Conservation (phyloP, 2,797 vertebrate genomes). For the Huso huso region DNA sequence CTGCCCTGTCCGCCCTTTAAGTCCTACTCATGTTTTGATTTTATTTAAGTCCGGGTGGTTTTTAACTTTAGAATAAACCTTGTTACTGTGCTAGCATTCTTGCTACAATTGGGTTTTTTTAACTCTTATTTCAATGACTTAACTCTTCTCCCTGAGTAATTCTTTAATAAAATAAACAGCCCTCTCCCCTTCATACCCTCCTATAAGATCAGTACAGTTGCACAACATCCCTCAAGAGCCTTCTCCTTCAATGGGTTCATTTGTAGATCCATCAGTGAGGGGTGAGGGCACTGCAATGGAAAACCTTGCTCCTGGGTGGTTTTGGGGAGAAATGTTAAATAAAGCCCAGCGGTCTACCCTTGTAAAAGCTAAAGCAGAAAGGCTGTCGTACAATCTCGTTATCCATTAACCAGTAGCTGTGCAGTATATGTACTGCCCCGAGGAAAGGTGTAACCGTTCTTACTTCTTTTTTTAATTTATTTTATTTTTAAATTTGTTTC, state of each 20-base stretch:
- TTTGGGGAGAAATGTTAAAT: slow-evolving; percentile 15
- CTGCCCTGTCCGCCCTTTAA: background rate
- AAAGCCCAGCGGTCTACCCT: slow-evolving; percentile 19
- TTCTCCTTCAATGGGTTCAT: too few relatives aligned
- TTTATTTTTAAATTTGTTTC: too few relatives aligned
- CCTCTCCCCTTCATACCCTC: background rate
- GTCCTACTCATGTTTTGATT: background rate
- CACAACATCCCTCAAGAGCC: too few relatives aligned
- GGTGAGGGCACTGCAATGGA: background rate
- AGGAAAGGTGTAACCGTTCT: too few relatives aligned
- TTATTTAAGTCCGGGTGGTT: background rate
- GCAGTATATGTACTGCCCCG: background rate
- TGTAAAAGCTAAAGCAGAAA: slow-evolving; percentile 16
- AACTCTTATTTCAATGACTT: background rate
- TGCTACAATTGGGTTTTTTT: background rate
- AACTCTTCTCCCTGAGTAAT: background rate
- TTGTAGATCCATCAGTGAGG: too few relatives aligned
- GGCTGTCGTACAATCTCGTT: slow-evolving; percentile 13
- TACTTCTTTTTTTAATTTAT: too few relatives aligned
- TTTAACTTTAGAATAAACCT: background rate
- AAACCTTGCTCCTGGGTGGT: background rate
- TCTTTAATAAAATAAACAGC: background rate
- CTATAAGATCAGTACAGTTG: too few relatives aligned
- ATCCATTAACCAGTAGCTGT: too few relatives aligned
- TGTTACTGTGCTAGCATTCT: background rate